These are phyloP conservation scores for Protonibea diacanthus DNA, from an alignment of 2,797 vertebrate genomes.

Conservation along the genomic window DNA sequence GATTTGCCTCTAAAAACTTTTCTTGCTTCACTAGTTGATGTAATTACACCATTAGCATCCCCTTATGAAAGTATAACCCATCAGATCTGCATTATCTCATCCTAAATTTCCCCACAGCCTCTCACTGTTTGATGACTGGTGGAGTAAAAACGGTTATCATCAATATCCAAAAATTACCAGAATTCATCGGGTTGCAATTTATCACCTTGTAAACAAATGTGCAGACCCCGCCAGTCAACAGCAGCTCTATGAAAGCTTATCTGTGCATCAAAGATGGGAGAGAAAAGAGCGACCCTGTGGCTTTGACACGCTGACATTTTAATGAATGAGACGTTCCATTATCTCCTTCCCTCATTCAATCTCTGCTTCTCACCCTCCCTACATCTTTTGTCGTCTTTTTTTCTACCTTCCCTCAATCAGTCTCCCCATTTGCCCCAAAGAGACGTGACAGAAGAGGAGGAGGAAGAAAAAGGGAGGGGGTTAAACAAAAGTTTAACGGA, in stretches of 20 bases:
- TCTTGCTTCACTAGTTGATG: background rate
- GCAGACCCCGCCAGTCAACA: conserved; percentile 17
- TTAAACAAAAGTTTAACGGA: conserved; percentile 46
- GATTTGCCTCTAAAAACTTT: background rate
- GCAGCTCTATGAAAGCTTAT: conserved; percentile 24
- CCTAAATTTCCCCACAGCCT: background rate
- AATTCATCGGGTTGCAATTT: conserved; percentile 21
- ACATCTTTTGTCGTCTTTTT: conserved; percentile 58
- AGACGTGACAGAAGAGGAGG: conserved; percentile 43
- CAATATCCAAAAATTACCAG: background rate
- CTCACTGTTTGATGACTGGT: background rate
- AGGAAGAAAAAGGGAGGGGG: conserved; percentile 4
- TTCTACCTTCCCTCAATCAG: conserved; percentile 50
- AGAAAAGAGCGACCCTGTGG: conserved; percentile 26
- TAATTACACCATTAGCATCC: conserved; percentile 3
- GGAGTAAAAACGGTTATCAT: background rate
- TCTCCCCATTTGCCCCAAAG: conserved; percentile 52
- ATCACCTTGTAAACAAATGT: conserved; percentile 33
- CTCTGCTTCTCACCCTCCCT: conserved; percentile 18
- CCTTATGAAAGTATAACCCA: background rate
- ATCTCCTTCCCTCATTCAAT: conserved; percentile 53
- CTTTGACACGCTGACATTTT: conserved; percentile 66
- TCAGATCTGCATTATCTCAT: conserved; percentile 14
- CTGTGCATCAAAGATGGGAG: conserved; percentile 31
- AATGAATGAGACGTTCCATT: conserved; percentile 67